Conservation (phyloP, 2,797 vertebrate species). For the Anolis apletophallus region DNA sequence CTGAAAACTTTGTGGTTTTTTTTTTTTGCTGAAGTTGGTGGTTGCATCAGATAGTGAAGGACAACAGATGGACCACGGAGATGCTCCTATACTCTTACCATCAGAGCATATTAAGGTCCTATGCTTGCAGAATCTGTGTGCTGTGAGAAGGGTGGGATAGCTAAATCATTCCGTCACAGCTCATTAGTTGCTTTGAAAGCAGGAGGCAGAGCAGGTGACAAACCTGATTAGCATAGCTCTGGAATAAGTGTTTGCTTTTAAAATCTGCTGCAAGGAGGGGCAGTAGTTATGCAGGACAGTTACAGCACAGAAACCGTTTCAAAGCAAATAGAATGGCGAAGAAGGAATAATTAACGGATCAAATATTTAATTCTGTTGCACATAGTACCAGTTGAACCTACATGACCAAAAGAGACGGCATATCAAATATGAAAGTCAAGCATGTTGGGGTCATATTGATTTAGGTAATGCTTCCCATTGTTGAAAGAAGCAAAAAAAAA, state of each 20-base stretch:
- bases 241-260: constrained; percentile 27
- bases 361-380: constrained; percentile 4
- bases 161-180: not conserved
- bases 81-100: constrained; percentile 15
- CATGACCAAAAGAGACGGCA: constrained; percentile 49
- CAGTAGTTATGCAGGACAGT: not conserved
- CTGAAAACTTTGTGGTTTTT: not conserved
- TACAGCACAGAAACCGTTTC: constrained; percentile 21
- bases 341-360: constrained; percentile 5
- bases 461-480: constrained; percentile 30
- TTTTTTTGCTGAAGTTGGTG: constrained; percentile 3
- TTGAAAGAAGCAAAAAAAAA: constrained; percentile 45
- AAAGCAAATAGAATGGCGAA: constrained; percentile 21
- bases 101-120: constrained; percentile 16
- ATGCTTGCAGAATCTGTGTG: not conserved
- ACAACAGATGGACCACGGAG: constrained; percentile 39
- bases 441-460: constrained; percentile 57
- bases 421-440: constrained; percentile 16
- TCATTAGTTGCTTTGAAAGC: not conserved
- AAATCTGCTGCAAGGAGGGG: constrained; percentile 12
- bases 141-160: constrained; percentile 16
- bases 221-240: constrained; percentile 34
- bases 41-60: not conserved
- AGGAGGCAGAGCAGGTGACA: constrained; percentile 41
- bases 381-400: not conserved